Evolutionary conservation across 2,888 invertebrate species (phyloP), one percentile per base, ranked within the genome.

Genomic region (Microctonus aethiopoides): DNA sequence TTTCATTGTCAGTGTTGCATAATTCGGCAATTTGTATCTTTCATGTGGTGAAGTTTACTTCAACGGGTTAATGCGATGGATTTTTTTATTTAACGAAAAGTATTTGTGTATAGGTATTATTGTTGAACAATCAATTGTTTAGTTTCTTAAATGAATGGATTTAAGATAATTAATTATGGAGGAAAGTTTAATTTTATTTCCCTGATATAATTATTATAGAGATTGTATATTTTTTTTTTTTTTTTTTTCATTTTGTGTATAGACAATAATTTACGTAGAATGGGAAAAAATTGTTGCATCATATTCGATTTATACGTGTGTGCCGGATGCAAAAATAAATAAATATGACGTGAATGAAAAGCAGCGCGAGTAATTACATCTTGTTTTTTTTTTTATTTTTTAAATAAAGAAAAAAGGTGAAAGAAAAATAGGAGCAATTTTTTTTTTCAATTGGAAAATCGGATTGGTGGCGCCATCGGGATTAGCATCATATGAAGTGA

Each of bases 21-120:
- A 83, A 83, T 83, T 76, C 71, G 61, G 72, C 80, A 64, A 83
- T 82, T 83, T 83, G 79, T 83, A 78, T 75, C 74, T 73, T 80
- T 81, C 81, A 66, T 62, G 10, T 60, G 61, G 46, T 46, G 16
- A 46, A 46, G 51, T 69, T 54, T 72, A 68, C 51, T 71, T 72
- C 57, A 36, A 70, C 54, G 70, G 66, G 68, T 74, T 72, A 72
- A 68, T 66, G 59, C 60, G 68, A 2, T 46, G 3, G 16, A 5
- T 29, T 29, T 29, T 7, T 29, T 29, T 29, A 5, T 29, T 29
- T 29, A 5, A 5, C 29, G n/a, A n/a, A n/a, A n/a, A n/a, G n/a
- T n/a, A n/a, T n/a, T n/a, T n/a, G n/a, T n/a, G n/a, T n/a, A n/a
- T n/a, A n/a, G n/a, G n/a, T n/a, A n/a, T n/a, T n/a, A n/a, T n/a